phyloP scores from a whole-genome alignment of 2,888 invertebrate genomes.

The Frankliniella fusca region DNA sequence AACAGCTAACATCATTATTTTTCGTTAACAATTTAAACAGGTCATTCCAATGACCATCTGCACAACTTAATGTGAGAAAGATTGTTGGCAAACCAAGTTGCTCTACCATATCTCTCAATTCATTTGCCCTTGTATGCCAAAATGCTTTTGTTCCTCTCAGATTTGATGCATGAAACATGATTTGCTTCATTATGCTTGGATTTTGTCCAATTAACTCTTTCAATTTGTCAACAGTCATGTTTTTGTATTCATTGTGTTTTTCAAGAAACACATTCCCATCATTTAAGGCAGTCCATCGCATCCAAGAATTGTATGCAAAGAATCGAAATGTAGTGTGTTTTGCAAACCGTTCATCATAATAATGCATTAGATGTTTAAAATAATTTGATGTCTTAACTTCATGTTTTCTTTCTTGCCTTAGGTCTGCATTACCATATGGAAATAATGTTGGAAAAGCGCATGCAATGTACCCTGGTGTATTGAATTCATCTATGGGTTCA shows the following conservation, averaged over 20 bases:
- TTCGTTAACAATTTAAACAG: constrained; percentile 30
- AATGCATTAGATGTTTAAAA: constrained; percentile 28
- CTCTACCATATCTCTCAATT: constrained; percentile 36
- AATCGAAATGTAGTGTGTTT: constrained; percentile 27
- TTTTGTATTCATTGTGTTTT: too few species aligned
- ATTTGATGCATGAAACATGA: constrained; percentile 34
- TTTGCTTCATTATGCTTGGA: constrained; percentile 28
- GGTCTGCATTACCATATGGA: constrained; percentile 33
- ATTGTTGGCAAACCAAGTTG: constrained; percentile 35
- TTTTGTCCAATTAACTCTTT: constrained; percentile 20
- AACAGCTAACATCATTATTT: background rate
- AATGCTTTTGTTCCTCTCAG: constrained; percentile 34
- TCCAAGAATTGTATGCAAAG: constrained; percentile 30
- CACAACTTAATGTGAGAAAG: constrained; percentile 38
- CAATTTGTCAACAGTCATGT: too few species aligned
- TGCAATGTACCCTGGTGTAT: too few species aligned
- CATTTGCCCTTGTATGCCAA: constrained; percentile 31
- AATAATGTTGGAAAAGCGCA: too few species aligned
- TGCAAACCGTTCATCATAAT: constrained; percentile 29
- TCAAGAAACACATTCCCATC: background rate
- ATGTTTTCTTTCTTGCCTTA: background rate
- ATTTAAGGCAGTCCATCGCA: background rate
- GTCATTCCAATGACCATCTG: constrained; percentile 36
- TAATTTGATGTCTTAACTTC: constrained; percentile 24
- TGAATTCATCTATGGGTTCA: too few species aligned